These are phyloP conservation scores for Hylaeus anthracinus DNA, from an alignment of 1,140 invertebrate genomes.

Conservation along the genomic window DNA sequence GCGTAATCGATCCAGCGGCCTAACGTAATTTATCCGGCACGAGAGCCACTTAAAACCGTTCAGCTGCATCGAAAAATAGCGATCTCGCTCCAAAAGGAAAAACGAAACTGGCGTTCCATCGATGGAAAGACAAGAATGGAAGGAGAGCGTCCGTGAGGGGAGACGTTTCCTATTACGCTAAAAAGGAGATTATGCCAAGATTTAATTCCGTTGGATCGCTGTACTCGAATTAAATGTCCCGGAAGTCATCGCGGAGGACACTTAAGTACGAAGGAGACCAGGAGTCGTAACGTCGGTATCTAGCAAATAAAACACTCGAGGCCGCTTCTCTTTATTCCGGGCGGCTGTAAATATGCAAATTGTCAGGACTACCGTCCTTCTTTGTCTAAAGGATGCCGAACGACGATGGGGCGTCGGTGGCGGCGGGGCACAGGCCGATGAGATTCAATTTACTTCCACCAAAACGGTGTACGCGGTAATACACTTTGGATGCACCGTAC, in stretches of 20 bases:
- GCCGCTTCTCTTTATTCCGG: constrained; percentile 40
- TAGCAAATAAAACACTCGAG: constrained; percentile 44
- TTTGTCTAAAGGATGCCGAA: constrained; percentile 54
- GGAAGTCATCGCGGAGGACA: constrained; percentile 33
- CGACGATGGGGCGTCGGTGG: constrained; percentile 12
- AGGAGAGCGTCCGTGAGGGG: not conserved
- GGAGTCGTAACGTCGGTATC: constrained; percentile 36
- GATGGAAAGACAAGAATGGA: not conserved
- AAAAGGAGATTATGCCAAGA: constrained; percentile 29
- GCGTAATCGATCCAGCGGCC: not conserved
- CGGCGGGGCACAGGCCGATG: constrained; percentile 62
- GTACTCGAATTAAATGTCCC: constrained; percentile 40
- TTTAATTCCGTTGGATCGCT: constrained; percentile 33
- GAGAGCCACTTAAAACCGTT: not conserved
- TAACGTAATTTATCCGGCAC: not conserved
- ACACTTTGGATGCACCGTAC: constrained; percentile 68
- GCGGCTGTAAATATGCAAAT: constrained; percentile 74
- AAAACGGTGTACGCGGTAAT: constrained; percentile 74
- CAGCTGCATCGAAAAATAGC: constrained; percentile 10
- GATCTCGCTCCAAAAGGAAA: not conserved
- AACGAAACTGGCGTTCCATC: no score
- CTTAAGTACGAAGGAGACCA: constrained; percentile 20
- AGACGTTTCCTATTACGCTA: constrained; percentile 13
- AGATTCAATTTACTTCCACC: constrained; percentile 75
- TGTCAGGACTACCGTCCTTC: constrained; percentile 50